phyloP scores from a whole-genome alignment of 2,113 vertebrate species.

The Mobula hypostoma region DNA sequence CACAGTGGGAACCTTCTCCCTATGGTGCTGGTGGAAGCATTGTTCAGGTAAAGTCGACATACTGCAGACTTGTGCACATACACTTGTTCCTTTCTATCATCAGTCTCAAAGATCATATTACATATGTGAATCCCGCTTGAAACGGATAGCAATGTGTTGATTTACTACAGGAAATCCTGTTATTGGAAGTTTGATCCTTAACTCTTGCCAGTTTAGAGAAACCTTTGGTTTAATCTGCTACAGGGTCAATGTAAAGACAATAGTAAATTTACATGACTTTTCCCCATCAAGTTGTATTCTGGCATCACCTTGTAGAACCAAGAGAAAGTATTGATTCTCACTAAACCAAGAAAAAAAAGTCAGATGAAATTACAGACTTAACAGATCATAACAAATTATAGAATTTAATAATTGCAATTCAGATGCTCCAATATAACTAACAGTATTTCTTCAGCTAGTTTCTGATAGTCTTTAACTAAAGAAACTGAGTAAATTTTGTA shows the following conservation, averaged over 20 bases:
- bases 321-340: neutral
- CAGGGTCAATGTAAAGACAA: neutral
- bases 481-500: neutral
- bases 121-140: neutral
- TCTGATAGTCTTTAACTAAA: neutral
- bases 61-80: neutral
- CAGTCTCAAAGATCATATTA: neutral
- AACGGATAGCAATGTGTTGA: neutral
- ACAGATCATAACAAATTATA: neutral
- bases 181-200: neutral
- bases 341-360: neutral
- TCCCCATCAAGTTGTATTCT: neutral
- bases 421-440: neutral
- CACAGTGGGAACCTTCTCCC: neutral
- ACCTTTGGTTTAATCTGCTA: neutral
- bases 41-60: neutral
- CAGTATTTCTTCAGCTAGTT: neutral
- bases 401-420: neutral
- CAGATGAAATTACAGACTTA: neutral
- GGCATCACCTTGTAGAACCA: neutral
- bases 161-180: neutral
- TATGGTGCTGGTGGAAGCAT: neutral
- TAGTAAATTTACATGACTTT: neutral
- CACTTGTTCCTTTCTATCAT: neutral
- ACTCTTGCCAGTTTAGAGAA: neutral